Evolutionary conservation across 1,140 invertebrate species (phyloP).

Genomic region (Brachystomella parvula): DNA sequence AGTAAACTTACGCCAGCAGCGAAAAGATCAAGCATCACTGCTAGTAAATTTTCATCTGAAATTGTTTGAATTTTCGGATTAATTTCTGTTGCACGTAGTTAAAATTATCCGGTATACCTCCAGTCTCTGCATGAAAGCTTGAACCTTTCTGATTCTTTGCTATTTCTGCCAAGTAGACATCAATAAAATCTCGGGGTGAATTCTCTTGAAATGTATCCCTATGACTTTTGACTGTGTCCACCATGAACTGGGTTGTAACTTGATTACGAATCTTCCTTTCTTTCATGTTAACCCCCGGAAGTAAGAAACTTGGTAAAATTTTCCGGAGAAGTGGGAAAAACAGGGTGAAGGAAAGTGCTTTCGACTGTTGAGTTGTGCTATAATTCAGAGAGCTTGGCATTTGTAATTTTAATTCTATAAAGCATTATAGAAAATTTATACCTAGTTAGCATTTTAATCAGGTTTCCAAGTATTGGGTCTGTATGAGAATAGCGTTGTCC

Average conservation of each 20-base stretch:
- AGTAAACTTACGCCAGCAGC: slow-evolving; percentile 3
- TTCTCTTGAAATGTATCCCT: slow-evolving; percentile 16
- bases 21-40: slow-evolving; percentile 7
- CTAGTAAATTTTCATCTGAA: neutral
- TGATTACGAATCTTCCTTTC: neutral
- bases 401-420: neutral
- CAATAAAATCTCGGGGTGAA: slow-evolving; percentile 18
- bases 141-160: neutral
- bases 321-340: slow-evolving; percentile 2
- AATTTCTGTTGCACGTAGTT: neutral
- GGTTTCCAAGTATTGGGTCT: slow-evolving; percentile 4
- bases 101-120: neutral
- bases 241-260: neutral
- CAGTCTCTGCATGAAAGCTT: neutral
- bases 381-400: neutral
- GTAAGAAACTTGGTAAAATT: neutral
- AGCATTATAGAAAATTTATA: neutral
- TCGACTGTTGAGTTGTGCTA: neutral
- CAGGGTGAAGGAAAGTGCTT: neutral
- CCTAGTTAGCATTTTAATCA: neutral
- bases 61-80: neutral
- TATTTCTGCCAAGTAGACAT: slow-evolving; percentile 23
- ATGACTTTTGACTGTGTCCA: slow-evolving; percentile 7
- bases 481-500: slow-evolving; percentile 8
- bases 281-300: neutral